Base-by-base conservation (phyloP, 2,797 vertebrate genomes). In the Myotis pilosus region DNA sequence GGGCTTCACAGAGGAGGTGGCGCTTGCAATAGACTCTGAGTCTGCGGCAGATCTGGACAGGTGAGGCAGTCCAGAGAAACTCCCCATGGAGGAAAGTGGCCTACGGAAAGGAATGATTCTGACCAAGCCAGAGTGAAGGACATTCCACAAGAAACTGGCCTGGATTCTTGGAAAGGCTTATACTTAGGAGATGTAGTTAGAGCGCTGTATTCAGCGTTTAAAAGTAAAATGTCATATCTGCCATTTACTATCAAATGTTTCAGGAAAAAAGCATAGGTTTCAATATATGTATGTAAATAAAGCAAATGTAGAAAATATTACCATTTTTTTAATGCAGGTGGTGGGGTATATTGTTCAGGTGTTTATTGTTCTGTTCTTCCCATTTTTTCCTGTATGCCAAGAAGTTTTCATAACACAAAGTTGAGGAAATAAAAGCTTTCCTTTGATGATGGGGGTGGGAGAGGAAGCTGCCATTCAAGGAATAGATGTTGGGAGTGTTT, bases 181-280 rank as follows among this genome's bases (percentile, higher is more conserved):
- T 36, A 53, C 25, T 47, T 53, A 90, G 8, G 49, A 44, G 22
- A 91, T 16, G 25, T 55, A 53, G 60, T 75, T n/a, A 49, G 51
- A 72, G 57, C 60, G 74, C n/a, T 13, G 49, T 9, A 16, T 36
- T 78, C 11, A 55, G n/a, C 22, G 1, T 62, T 86, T 62, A 69
- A 38, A 86, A 62, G 49, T 78, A 25, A 84, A 83, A n/a, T 85
- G n/a, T 41, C 47, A 8, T 60, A 74, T 72, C 83, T 72, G 49
- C 23, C 55, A 89, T 79, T 89, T 69, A 53, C 25, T 89, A 84
- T 91, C 89, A 92, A 85, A 62, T 53, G 19, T 83, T 88, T 89
- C 47, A 47, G 30, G 1, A 17, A 71, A 62, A 51, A 19, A 6
- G 33, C 13, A 8, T 51, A 33, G 75, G 10, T 9, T 57, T 51